Percentiles rank a stretch among this genome's conserved stretches.
phyloP scores from a whole-genome alignment of 2,888 invertebrate species.

The Caenorhabditis panamensis region DNA sequence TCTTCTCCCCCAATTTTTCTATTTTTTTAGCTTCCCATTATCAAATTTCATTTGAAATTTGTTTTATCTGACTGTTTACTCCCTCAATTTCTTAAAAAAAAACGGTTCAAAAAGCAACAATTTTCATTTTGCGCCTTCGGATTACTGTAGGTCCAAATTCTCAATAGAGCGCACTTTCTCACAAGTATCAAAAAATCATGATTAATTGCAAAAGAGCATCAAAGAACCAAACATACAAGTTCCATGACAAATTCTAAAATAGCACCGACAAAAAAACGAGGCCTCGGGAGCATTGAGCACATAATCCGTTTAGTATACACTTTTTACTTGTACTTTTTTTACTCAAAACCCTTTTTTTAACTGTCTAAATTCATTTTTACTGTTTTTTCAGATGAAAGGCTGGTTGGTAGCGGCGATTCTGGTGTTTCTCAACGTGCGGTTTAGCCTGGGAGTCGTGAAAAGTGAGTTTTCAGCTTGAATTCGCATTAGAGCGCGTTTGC shows the following conservation, averaged over 20 bases:
- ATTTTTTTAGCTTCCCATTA: no score
- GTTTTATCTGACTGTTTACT: no score
- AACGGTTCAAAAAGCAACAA: no score
- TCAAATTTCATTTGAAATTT: no score
- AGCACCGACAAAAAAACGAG: not conserved
- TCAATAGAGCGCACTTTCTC: no score
- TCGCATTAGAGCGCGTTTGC: not conserved
- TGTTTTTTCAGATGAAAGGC: not conserved
- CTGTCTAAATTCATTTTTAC: no score
- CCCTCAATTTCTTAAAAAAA: no score
- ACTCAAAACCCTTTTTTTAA: no score
- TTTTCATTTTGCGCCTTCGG: no score
- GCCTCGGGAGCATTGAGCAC: not conserved
- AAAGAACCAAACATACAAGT: not conserved
- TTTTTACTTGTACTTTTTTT: not conserved
- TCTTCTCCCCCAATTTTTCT: no score
- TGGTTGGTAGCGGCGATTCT: not conserved
- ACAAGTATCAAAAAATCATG: not conserved
- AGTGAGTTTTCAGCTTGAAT: slow-evolving; percentile 11
- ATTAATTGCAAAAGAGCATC: not conserved
- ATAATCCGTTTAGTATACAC: not conserved
- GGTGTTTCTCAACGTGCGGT: not conserved
- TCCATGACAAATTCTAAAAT: not conserved
- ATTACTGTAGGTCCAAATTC: no score
- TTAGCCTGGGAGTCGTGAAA: slow-evolving; percentile 40